These are phyloP conservation scores for Empis livida DNA, from an alignment of 2,888 invertebrate genomes.

Conservation along the genomic window DNA sequence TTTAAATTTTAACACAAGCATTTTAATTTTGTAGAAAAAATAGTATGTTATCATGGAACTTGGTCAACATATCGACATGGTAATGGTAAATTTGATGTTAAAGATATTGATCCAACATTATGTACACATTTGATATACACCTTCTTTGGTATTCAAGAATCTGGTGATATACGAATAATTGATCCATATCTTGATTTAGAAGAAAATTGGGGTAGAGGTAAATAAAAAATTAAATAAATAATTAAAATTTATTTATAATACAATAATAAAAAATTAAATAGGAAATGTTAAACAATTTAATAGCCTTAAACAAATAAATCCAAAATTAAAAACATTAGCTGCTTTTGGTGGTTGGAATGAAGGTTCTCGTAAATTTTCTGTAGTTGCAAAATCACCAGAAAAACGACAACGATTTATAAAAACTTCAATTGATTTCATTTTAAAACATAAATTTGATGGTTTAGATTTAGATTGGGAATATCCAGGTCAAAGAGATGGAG, in stretches of 20 bases:
- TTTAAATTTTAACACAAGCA: no score
- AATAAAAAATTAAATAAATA: background rate
- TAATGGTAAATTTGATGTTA: conserved; percentile 50
- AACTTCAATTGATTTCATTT: conserved; percentile 23
- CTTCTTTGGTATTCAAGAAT: conserved; percentile 50
- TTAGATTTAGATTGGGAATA: conserved; percentile 51
- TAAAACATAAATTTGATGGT: conserved; percentile 40
- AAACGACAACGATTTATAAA: conserved; percentile 23
- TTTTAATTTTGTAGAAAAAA: conserved; percentile 36
- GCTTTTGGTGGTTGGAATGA: conserved; percentile 40
- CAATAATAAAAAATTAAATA: no score
- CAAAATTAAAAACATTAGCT: conserved; percentile 31
- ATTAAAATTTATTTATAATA: no score
- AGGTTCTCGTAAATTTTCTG: conserved; percentile 39
- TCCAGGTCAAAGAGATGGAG: conserved; percentile 37
- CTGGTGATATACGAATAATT: conserved; percentile 41
- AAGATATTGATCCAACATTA: conserved; percentile 48
- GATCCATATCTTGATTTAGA: conserved; percentile 51
- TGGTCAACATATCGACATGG: conserved; percentile 60
- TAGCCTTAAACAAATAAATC: conserved; percentile 31
- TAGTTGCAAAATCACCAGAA: conserved; percentile 29
- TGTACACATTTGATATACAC: conserved; percentile 67
- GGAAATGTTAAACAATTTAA: conserved; percentile 32
- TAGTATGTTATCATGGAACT: conserved; percentile 63
- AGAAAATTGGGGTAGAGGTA: conserved; percentile 45